phyloP scores from a whole-genome alignment of 1,140 invertebrate genomes.

The Lerema accius region DNA sequence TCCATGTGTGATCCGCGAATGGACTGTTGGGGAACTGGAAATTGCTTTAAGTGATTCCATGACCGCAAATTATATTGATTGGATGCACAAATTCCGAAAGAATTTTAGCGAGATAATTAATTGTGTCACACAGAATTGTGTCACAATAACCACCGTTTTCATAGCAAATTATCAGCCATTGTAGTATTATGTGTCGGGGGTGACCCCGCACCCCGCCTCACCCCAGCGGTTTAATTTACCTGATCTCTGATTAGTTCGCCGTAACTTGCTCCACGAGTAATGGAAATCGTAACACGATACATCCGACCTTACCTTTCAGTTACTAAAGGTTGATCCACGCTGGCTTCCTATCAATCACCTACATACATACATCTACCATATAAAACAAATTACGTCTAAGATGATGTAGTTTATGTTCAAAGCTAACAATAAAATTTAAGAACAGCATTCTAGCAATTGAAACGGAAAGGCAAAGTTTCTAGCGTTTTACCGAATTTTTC shows the following conservation, averaged over 20 bases:
- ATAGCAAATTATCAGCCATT: neutral
- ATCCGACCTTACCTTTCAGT: conserved; percentile 4
- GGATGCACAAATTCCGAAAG: neutral
- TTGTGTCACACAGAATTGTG: no score
- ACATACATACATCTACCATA: no score
- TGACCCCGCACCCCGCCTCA: neutral
- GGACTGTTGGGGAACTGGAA: neutral
- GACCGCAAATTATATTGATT: neutral
- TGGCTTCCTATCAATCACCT: no score
- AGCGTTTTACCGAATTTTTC: no score
- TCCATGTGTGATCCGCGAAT: neutral
- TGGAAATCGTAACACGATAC: conserved; percentile 20
- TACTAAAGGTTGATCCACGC: neutral
- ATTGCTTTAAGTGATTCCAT: neutral
- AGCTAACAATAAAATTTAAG: no score
- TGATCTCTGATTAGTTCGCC: conserved; percentile 11
- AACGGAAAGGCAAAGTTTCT: no score
- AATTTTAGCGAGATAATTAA: no score
- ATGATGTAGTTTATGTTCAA: no score
- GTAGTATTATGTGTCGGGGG: neutral
- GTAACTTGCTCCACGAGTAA: conserved; percentile 6
- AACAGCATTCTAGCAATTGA: no score
- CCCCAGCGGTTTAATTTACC: neutral
- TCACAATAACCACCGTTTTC: no score
- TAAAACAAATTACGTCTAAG: no score